A percentile compares a stretch with the other conserved stretches of the same genome.
phyloP scores from a whole-genome alignment of 2,888 invertebrate species.

The Caenorhabditis zanzibari region DNA sequence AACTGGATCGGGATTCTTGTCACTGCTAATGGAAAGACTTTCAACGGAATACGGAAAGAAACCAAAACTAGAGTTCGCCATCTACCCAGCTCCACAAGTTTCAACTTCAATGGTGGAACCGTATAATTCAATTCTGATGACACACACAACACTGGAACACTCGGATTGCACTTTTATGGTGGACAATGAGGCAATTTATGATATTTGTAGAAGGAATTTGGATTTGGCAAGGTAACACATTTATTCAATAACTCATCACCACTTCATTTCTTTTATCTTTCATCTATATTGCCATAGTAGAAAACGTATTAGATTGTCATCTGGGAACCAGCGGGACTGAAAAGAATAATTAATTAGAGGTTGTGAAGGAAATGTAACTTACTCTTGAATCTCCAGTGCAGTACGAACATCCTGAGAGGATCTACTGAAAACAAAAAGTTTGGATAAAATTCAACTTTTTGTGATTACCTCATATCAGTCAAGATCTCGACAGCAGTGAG shows the following conservation, averaged over 20 bases:
- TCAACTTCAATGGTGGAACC: slow-evolving; percentile 92
- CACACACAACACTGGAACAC: slow-evolving; percentile 94
- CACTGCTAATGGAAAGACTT: slow-evolving; percentile 91
- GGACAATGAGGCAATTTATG: slow-evolving; percentile 88
- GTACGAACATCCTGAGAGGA: slow-evolving; percentile 55
- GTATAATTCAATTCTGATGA: slow-evolving; percentile 96
- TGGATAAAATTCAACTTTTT: too few relatives aligned
- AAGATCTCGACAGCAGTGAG: slow-evolving; percentile 48
- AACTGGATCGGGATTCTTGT: slow-evolving; percentile 93
- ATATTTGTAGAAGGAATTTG: slow-evolving; percentile 91
- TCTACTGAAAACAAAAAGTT: slow-evolving; percentile 21
- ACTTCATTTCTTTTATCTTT: background rate
- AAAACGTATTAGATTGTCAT: slow-evolving; percentile 8
- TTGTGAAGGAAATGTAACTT: background rate
- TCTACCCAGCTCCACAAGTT: slow-evolving; percentile 92
- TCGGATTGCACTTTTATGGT: slow-evolving; percentile 96
- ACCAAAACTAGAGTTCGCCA: slow-evolving; percentile 92
- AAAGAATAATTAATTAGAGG: background rate
- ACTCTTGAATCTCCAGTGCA: slow-evolving; percentile 55
- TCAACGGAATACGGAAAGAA: slow-evolving; percentile 93
- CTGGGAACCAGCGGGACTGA: slow-evolving; percentile 24
- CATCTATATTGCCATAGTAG: too few relatives aligned
- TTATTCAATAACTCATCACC: slow-evolving; percentile 1
- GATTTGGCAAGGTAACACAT: slow-evolving; percentile 84
- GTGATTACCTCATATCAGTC: slow-evolving; percentile 32